Percentiles rank a stretch among this genome's conserved stretches.
Evolutionary conservation across 2,888 invertebrate genomes (phyloP).

Genomic region (Leptinotarsa tumamoca): DNA sequence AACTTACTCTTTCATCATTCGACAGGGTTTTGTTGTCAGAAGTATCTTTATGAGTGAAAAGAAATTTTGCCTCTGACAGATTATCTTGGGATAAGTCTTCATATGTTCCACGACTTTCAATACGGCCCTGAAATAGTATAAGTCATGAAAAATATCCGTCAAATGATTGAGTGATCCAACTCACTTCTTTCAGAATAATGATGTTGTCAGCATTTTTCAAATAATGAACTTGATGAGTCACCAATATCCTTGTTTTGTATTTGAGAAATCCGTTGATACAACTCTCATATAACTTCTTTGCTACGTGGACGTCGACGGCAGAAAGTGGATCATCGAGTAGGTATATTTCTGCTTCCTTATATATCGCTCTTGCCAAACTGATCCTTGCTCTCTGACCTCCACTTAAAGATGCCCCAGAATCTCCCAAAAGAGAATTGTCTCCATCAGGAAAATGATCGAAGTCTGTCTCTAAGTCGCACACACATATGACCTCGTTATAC

Average conservation of each 20-base stretch:
- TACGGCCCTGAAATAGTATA: constrained; percentile 60
- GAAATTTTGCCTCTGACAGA: not conserved
- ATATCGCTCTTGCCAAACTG: constrained; percentile 85
- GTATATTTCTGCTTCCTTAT: constrained; percentile 85
- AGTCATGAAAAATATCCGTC: not conserved
- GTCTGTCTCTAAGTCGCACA: constrained; percentile 78
- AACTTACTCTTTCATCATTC: not conserved
- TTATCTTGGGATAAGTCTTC: constrained; percentile 59
- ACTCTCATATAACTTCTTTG: constrained; percentile 81
- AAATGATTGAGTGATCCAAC: constrained; percentile 38
- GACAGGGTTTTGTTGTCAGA: not conserved
- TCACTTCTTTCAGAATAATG: constrained; percentile 72
- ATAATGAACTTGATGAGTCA: constrained; percentile 79
- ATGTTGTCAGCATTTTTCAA: constrained; percentile 72
- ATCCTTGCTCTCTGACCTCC: constrained; percentile 89
- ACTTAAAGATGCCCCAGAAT: constrained; percentile 77
- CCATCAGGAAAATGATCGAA: constrained; percentile 79
- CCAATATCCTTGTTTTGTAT: constrained; percentile 76
- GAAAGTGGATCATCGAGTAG: constrained; percentile 89
- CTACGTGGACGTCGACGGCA: constrained; percentile 89
- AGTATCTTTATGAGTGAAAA: not conserved
- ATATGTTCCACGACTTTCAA: constrained; percentile 66
- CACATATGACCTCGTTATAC: constrained; percentile 76
- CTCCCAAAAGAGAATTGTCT: constrained; percentile 82
- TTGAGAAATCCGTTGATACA: constrained; percentile 74